Conservation (phyloP, 2,797 vertebrate genomes). For the Heterohyrax brucei region DNA sequence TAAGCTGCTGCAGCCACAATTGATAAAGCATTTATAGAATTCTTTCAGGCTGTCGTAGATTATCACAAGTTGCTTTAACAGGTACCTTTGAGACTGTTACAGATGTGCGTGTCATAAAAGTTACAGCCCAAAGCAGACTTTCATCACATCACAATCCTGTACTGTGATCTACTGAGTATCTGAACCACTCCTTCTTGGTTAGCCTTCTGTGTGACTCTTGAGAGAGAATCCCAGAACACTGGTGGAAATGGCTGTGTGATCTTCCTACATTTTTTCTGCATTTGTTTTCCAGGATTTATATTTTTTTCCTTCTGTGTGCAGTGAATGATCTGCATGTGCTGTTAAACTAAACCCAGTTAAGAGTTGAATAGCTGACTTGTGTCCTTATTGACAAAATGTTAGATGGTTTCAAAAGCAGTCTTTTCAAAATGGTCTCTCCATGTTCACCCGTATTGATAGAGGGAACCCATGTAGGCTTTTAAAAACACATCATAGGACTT, state of each 20-base stretch:
- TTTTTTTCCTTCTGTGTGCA: conserved; percentile 71
- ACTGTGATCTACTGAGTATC: not conserved
- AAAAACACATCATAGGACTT: conserved; percentile 50
- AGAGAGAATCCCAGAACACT: not conserved
- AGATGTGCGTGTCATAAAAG: conserved; percentile 52
- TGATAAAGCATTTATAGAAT: not conserved
- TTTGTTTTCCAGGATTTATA: conserved; percentile 70
- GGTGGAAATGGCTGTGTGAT: not conserved
- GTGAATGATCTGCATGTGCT: conserved; percentile 84
- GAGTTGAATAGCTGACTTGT: conserved; percentile 63
- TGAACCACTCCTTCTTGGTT: not conserved
- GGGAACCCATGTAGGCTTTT: conserved; percentile 26
- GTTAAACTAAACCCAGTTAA: conserved; percentile 76
- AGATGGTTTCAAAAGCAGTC: conserved; percentile 77
- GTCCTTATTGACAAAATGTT: conserved; percentile 74
- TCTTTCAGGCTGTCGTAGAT: not conserved
- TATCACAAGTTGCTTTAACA: conserved; percentile 26
- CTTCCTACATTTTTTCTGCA: conserved; percentile 32
- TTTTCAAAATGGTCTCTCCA: conserved; percentile 69
- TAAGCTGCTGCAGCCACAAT: not conserved
- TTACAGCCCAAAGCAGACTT: conserved; percentile 17
- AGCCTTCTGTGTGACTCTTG: conserved; percentile 18
- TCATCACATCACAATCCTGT: not conserved
- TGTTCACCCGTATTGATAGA: conserved; percentile 52
- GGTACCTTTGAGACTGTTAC: not conserved